These are phyloP conservation scores for Drosophila sturtevanti DNA, from an alignment of 1,140 invertebrate species.

Conservation along the genomic window DNA sequence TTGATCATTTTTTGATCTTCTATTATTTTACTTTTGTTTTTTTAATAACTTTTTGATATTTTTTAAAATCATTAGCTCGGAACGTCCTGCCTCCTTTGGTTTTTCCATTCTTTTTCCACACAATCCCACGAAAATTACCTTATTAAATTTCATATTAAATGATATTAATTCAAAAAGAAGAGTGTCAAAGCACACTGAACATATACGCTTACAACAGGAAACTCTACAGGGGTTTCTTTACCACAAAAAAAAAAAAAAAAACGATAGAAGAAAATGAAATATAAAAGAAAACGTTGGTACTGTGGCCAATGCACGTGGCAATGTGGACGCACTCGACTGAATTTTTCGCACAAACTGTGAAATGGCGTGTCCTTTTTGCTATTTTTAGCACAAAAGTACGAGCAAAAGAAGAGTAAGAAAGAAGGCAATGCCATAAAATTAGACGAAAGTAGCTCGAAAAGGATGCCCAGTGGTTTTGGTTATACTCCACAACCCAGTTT, in stretches of 20 bases:
- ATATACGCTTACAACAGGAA: neutral
- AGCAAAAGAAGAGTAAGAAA: conserved; percentile 13
- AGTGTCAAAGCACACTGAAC: conserved; percentile 47
- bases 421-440: conserved; percentile 40
- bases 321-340: conserved; percentile 40
- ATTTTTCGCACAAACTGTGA: conserved; percentile 33
- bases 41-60: no score
- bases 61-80: no score
- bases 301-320: conserved; percentile 46
- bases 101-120: neutral
- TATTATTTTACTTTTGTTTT: no score
- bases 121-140: neutral
- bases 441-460: conserved; percentile 46
- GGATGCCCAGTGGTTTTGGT: conserved; percentile 36
- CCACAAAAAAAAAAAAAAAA: conserved; percentile 10
- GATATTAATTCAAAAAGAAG: conserved; percentile 37
- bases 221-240: conserved; percentile 5
- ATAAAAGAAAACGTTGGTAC: conserved; percentile 10
- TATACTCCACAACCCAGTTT: conserved; percentile 53
- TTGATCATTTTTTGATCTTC: neutral
- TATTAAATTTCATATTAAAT: conserved; percentile 20
- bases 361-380: conserved; percentile 33
- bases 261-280: conserved; percentile 16
- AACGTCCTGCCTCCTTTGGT: neutral
- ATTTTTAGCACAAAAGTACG: conserved; percentile 1